phyloP scores from a whole-genome alignment of 2,888 invertebrate genomes.

The Platypus cylindrus region DNA sequence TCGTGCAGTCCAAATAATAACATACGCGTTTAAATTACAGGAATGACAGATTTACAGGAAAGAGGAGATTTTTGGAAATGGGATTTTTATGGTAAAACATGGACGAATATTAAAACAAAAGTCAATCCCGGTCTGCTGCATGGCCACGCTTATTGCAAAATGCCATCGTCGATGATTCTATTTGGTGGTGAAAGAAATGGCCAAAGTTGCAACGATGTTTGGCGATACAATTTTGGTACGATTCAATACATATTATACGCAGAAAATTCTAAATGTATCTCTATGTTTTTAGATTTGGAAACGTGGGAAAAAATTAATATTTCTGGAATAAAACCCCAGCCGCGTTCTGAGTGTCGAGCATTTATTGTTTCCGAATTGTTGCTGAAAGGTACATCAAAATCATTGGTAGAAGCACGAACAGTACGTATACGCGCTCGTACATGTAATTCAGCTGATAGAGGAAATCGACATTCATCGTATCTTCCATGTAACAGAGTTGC shows the following conservation, averaged over 20 bases:
- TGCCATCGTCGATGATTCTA: constrained; percentile 64
- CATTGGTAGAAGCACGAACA: constrained; percentile 22
- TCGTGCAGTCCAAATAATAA: background rate
- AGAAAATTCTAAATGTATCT: background rate
- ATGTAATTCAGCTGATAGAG: constrained; percentile 31
- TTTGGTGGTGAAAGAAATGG: constrained; percentile 69
- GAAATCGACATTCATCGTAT: constrained; percentile 34
- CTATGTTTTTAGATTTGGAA: constrained; percentile 46
- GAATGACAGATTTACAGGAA: constrained; percentile 70
- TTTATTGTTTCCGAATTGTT: constrained; percentile 48
- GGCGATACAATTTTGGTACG: constrained; percentile 73
- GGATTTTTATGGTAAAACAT: constrained; percentile 39
- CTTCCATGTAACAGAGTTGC: constrained; percentile 32
- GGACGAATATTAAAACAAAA: constrained; percentile 50
- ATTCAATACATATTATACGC: background rate
- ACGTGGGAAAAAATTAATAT: constrained; percentile 61
- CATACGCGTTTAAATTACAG: constrained; percentile 4
- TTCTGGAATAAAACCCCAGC: constrained; percentile 49
- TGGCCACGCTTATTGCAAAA: constrained; percentile 66
- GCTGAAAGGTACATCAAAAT: constrained; percentile 28
- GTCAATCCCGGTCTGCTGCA: constrained; percentile 57
- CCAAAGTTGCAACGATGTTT: constrained; percentile 60
- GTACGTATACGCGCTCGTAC: constrained; percentile 28
- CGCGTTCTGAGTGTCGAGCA: constrained; percentile 56
- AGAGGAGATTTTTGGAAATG: constrained; percentile 29